Conservation (phyloP, 1,140 invertebrate species). For the Melipona quadrifasciata region DNA sequence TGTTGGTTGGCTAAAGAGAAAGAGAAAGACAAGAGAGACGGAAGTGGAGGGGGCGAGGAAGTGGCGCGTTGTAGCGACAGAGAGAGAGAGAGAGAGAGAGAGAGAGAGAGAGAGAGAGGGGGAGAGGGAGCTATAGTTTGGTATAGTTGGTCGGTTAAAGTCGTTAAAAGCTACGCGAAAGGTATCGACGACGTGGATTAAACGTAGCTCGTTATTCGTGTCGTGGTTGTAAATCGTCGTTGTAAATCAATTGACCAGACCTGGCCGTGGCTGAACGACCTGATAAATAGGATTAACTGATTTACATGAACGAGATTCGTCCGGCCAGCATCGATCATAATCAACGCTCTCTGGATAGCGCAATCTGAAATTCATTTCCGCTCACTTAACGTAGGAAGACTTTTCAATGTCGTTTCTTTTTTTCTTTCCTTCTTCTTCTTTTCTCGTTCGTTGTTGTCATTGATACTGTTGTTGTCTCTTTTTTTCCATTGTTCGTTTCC, state of each 20-base stretch:
- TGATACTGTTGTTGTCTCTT: background rate
- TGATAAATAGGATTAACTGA: conserved; percentile 60
- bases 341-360: conserved; percentile 34
- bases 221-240: conserved; percentile 63
- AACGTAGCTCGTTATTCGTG: conserved; percentile 62
- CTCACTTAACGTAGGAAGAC: too few species aligned
- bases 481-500: background rate
- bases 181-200: conserved; percentile 59
- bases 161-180: conserved; percentile 34
- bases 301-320: conserved; percentile 60
- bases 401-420: background rate
- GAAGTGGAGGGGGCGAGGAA: too few species aligned
- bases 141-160: conserved; percentile 20
- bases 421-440: background rate
- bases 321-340: conserved; percentile 57
- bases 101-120: background rate
- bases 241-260: conserved; percentile 64
- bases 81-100: background rate
- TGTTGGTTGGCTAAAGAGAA: background rate
- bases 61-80: background rate
- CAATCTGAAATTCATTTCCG: conserved; percentile 28
- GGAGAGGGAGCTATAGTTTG: background rate
- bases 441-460: background rate
- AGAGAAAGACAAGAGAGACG: background rate
- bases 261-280: background rate